These are phyloP conservation scores for Heteractis magnifica DNA, from an alignment of 92 coral and sea anemone species.

Conservation along the genomic window DNA sequence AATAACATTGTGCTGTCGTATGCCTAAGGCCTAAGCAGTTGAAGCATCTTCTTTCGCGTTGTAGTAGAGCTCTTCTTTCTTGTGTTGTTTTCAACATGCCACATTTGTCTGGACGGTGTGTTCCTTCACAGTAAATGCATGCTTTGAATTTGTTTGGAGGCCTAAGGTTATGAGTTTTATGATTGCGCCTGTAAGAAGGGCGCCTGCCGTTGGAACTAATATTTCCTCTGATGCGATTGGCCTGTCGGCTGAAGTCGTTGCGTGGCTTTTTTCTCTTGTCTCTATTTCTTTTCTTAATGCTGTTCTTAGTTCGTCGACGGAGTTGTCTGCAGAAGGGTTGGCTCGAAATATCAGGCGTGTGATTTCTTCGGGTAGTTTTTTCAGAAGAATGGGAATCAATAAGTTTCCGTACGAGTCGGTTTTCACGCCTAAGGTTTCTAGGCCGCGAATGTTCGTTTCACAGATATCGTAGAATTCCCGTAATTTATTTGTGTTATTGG, in stretches of 20 bases:
- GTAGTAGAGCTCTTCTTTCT: too few relatives aligned
- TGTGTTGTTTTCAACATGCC: too few relatives aligned
- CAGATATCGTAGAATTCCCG: conserved; percentile 53
- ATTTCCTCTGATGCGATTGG: conserved; percentile 18
- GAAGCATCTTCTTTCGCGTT: background rate
- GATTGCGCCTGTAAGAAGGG: too few relatives aligned
- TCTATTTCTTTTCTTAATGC: conserved; percentile 43
- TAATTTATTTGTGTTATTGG: conserved; percentile 43
- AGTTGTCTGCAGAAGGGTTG: conserved; percentile 37
- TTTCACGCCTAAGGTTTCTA: conserved; percentile 60
- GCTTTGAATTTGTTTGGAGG: too few relatives aligned
- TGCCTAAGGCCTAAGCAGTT: too few relatives aligned
- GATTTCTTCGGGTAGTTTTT: conserved; percentile 33
- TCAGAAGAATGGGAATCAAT: conserved; percentile 22
- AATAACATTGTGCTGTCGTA: too few relatives aligned
- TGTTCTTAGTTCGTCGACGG: conserved; percentile 45
- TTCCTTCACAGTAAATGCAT: too few relatives aligned
- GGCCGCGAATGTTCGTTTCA: conserved; percentile 59
- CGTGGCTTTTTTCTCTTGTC: conserved; percentile 37
- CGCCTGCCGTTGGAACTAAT: too few relatives aligned
- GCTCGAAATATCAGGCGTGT: conserved; percentile 30
- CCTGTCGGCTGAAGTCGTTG: conserved; percentile 11
- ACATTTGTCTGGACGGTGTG: too few relatives aligned
- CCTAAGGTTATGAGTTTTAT: too few relatives aligned
- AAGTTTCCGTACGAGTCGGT: too few relatives aligned